These are phyloP conservation scores for Miichthys miiuy DNA, from an alignment of 2,797 vertebrate species.

Conservation along the genomic window DNA sequence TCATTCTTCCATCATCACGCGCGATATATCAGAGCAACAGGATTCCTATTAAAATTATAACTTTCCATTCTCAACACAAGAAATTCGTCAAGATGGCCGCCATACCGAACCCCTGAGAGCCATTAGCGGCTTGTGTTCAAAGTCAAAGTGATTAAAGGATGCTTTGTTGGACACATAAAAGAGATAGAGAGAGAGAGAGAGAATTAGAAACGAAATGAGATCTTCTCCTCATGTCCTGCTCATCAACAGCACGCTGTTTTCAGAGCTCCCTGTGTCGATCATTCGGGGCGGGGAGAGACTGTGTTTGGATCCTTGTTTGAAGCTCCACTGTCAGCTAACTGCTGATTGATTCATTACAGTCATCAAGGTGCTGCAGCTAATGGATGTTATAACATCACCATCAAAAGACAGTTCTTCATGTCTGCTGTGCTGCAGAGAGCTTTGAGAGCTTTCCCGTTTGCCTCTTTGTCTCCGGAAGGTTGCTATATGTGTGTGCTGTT, in stretches of 20 bases:
- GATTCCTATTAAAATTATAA: slow-evolving; percentile 49
- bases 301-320: slow-evolving; percentile 30
- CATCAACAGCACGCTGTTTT: slow-evolving; percentile 39
- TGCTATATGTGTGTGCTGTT: background rate
- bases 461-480: background rate
- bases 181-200: slow-evolving; percentile 17
- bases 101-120: slow-evolving; percentile 55
- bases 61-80: slow-evolving; percentile 43
- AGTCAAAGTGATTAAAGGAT: slow-evolving; percentile 75
- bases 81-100: slow-evolving; percentile 66
- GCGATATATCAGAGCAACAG: slow-evolving; percentile 41
- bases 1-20: slow-evolving; percentile 45
- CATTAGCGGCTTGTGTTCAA: slow-evolving; percentile 70
- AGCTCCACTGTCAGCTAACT: background rate
- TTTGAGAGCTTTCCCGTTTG: background rate
- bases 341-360: slow-evolving; percentile 46
- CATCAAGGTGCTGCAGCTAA: slow-evolving; percentile 29
- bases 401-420: background rate
- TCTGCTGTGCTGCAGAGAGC: background rate
- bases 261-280: slow-evolving; percentile 5
- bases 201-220: slow-evolving; percentile 22
- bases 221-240: slow-evolving; percentile 28
- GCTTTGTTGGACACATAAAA: slow-evolving; percentile 72
- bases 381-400: slow-evolving; percentile 16
- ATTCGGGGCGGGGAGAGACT: slow-evolving; percentile 4